Conservation (phyloP, 2,888 invertebrate genomes). For the Acronicta leporina region DNA sequence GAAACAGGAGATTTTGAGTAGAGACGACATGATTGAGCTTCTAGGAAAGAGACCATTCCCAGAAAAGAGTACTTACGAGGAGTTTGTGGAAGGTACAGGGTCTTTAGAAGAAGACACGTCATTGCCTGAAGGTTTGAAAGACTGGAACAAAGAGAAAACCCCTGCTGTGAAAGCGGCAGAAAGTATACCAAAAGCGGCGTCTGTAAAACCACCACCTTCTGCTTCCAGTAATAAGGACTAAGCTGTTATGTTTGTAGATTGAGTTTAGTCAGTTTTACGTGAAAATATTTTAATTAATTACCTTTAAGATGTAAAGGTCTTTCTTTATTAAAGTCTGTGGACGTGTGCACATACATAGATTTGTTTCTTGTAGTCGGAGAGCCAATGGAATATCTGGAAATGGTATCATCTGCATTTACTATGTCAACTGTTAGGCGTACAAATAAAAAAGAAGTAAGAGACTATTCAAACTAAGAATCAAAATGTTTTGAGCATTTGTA, state of each 20-base stretch:
- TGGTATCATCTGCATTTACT: slow-evolving; percentile 53
- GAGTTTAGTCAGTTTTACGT: slow-evolving; percentile 76
- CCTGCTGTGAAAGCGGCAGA: slow-evolving; percentile 48
- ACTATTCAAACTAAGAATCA: slow-evolving; percentile 41
- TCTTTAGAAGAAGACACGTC: slow-evolving; percentile 99
- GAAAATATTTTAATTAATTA: slow-evolving; percentile 74
- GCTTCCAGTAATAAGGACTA: slow-evolving; percentile 74
- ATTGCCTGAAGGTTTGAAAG: slow-evolving; percentile 97
- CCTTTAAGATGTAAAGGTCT: slow-evolving; percentile 78
- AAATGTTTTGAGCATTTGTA: slow-evolving; percentile 55
- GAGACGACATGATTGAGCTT: slow-evolving; percentile 99
- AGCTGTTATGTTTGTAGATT: slow-evolving; percentile 61
- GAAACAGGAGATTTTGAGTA: slow-evolving; percentile 97
- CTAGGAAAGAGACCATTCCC: slow-evolving; percentile 98
- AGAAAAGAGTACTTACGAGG: slow-evolving; percentile 99
- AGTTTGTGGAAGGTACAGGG: slow-evolving; percentile 99
- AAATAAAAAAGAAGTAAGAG: slow-evolving; percentile 14
- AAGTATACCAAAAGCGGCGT: slow-evolving; percentile 66
- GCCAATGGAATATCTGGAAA: slow-evolving; percentile 57
- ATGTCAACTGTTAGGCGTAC: slow-evolving; percentile 31
- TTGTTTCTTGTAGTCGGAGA: slow-evolving; percentile 59
- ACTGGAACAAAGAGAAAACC: slow-evolving; percentile 95
- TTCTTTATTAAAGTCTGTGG: slow-evolving; percentile 68
- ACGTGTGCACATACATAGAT: slow-evolving; percentile 59
- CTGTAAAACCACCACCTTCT: not conserved